Evolutionary conservation across 2,113 vertebrate species (phyloP), one percentile per base, ranked within the genome.

Genomic region (Parotia lawesii): DNA sequence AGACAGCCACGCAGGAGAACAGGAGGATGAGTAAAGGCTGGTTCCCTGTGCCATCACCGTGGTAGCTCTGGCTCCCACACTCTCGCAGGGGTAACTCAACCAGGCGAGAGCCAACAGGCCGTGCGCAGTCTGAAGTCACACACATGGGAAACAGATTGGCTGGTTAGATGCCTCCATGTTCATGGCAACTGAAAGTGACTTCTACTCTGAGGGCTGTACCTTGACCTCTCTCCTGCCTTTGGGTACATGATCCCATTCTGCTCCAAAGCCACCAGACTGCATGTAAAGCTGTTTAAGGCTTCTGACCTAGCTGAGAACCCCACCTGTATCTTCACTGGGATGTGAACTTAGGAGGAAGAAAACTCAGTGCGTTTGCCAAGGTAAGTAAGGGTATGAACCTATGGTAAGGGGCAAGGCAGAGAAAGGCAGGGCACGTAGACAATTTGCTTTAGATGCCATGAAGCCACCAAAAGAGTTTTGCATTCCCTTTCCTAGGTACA

Each of bases 101-200:
- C 40, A 69, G 31, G 23, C 0, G 0, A 77, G 56, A 40, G 6
- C 3, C 51, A 27, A 6, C 0, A 0, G 23, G 37, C 28, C 0
- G 0, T 12, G 38, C 15, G 56, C 57, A 56, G 40, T 17, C 54
- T 29, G 42, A 70, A 61, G 50, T 20, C 12, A 3, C n/a, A 38
- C 15, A 14, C 0, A 0, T 1, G 15, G n/a, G 12, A 54, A 87
- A 47, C 20, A 69, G 40, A 15, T 6, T 42, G 33, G 14, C 47
- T 71, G 60, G 11, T 29, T 16, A 24, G 35, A 51, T 22, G 12
- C 23, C 31, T 37, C 37, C 48, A 25, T 3, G 19, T 6, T 70
- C 37, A 31, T 1, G 2, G 70, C 14, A 72, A 53, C 10, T 44
- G 27, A 5, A 61, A 67, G 38, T 9, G 14, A 61, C 44, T 65